Percentiles rank a stretch among this genome's conserved stretches.
These are phyloP conservation scores for Sebastes matsubarae DNA, from an alignment of 2,797 vertebrate species.

Conservation along the genomic window DNA sequence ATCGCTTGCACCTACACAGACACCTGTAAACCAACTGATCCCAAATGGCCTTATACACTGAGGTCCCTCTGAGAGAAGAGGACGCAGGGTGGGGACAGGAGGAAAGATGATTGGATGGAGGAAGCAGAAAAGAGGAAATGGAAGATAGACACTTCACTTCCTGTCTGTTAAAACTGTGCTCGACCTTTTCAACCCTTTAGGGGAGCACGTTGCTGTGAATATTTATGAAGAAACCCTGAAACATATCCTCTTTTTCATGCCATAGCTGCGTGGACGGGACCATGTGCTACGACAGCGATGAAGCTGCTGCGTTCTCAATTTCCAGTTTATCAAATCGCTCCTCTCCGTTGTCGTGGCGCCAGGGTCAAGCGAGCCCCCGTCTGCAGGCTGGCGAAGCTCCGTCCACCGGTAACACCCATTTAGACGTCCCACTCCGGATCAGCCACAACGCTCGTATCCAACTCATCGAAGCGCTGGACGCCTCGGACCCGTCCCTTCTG, in stretches of 20 bases:
- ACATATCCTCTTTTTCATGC: background rate
- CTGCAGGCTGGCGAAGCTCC: conserved; percentile 95
- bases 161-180: background rate
- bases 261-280: conserved; percentile 88
- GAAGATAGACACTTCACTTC: background rate
- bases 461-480: conserved; percentile 89
- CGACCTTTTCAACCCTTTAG: background rate
- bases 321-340: conserved; percentile 95
- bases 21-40: conserved; percentile 46
- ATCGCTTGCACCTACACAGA: background rate
- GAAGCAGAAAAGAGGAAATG: conserved; percentile 32
- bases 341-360: conserved; percentile 94
- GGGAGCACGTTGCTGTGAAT: background rate
- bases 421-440: conserved; percentile 86
- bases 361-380: conserved; percentile 93
- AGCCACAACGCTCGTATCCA: conserved; percentile 90
- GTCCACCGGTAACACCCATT: conserved; percentile 83
- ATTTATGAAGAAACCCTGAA: background rate
- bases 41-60: background rate
- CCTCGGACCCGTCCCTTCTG: conserved; percentile 86
- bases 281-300: conserved; percentile 92
- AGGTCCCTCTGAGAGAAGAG: background rate
- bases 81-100: background rate
- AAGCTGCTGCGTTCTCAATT: conserved; percentile 90
- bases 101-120: background rate